Conservation (phyloP, 1,140 invertebrate genomes). For the Centruroides vittatus region DNA sequence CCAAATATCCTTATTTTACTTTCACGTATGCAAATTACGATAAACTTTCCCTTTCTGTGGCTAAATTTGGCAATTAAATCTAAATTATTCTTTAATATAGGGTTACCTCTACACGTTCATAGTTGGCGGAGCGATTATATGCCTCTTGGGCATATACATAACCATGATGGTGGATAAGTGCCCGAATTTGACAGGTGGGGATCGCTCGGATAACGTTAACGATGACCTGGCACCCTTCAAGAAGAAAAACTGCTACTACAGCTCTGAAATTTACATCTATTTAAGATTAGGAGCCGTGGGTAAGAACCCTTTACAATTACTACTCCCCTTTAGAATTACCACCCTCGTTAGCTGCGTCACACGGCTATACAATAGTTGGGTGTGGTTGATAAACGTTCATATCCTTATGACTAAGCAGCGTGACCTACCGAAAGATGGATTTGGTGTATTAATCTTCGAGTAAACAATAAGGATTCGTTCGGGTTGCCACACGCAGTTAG, state of each 20-base stretch:
- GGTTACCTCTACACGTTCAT: conserved; percentile 47
- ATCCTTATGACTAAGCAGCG: no score
- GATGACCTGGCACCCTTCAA: no score
- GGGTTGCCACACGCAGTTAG: no score
- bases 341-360: no score
- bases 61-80: neutral
- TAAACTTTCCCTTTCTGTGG: neutral
- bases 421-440: no score
- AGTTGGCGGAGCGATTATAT: conserved; percentile 45
- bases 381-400: no score
- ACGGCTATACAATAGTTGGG: no score
- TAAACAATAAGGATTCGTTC: no score
- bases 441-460: no score
- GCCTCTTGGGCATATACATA: conserved; percentile 48
- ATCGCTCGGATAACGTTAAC: no score
- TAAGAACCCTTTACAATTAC: conserved; percentile 22
- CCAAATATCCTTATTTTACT: conserved; percentile 38
- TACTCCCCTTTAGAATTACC: no score
- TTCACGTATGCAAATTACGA: conserved; percentile 38
- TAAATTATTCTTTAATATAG: conserved; percentile 27
- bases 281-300: conserved; percentile 47
- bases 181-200: conserved; percentile 19
- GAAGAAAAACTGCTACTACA: no score
- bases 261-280: conserved; percentile 46
- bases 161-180: conserved; percentile 44